These are phyloP conservation scores for Orthosia cruda DNA, from an alignment of 2,888 invertebrate genomes.

Conservation along the genomic window DNA sequence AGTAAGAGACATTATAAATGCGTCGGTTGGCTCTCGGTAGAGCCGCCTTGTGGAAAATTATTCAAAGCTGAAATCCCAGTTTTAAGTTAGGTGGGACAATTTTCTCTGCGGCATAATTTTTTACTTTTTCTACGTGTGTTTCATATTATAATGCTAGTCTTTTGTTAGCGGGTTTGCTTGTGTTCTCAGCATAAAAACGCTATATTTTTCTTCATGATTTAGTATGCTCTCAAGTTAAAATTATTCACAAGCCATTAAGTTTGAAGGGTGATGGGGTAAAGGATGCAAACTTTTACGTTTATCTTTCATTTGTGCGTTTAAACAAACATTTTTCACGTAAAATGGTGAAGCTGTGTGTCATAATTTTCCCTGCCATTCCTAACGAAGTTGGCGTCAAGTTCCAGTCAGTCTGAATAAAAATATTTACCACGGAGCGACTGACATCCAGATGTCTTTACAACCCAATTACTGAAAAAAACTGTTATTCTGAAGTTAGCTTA, in stretches of 20 bases:
- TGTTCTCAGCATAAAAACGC: conserved; percentile 18
- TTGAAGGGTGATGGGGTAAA: conserved; percentile 25
- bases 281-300: conserved; percentile 13
- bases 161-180: conserved; percentile 29
- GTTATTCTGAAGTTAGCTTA: neutral
- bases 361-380: neutral
- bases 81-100: conserved; percentile 49
- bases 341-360: neutral
- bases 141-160: conserved; percentile 17
- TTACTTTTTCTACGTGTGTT: conserved; percentile 31
- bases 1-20: conserved; percentile 61
- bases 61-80: conserved; percentile 48
- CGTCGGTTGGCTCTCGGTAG: conserved; percentile 40
- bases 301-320: conserved; percentile 9
- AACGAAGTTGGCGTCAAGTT: neutral
- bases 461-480: conserved; percentile 10
- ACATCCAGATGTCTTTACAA: too few relatives aligned
- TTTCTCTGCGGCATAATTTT: conserved; percentile 51
- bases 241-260: conserved; percentile 42
- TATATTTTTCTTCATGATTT: conserved; percentile 41
- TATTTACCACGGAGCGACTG: neutral
- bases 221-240: conserved; percentile 32
- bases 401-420: neutral
- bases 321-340: neutral
- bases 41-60: conserved; percentile 59